Evolutionary conservation across 2,797 vertebrate species (phyloP).

Genomic region (Micromesistius poutassou): DNA sequence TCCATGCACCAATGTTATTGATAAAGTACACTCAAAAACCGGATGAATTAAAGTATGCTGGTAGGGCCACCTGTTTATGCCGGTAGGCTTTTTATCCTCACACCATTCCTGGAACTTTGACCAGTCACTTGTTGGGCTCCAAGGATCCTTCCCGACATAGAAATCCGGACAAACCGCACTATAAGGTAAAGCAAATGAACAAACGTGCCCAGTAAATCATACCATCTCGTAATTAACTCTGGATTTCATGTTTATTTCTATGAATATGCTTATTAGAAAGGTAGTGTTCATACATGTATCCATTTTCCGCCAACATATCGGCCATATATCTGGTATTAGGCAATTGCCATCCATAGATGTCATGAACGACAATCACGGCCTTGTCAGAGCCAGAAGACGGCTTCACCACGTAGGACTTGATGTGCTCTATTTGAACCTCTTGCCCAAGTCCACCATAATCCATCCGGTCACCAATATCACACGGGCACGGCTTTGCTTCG

Average conservation of each 20-base stretch:
- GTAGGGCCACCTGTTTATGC: constrained; percentile 74
- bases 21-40: not conserved
- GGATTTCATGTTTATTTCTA: not conserved
- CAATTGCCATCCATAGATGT: constrained; percentile 87
- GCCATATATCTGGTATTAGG: constrained; percentile 90
- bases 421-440: constrained; percentile 84
- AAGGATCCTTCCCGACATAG: constrained; percentile 75
- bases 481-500: constrained; percentile 82
- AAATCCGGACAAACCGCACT: constrained; percentile 80
- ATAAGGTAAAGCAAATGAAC: constrained; percentile 13
- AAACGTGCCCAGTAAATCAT: not conserved
- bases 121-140: constrained; percentile 71
- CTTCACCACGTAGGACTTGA: constrained; percentile 80
- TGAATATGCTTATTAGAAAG: not conserved
- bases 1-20: not conserved
- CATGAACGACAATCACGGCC: constrained; percentile 86
- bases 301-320: constrained; percentile 85
- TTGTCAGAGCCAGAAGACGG: constrained; percentile 73
- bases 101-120: constrained; percentile 75
- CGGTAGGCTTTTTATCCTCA: constrained; percentile 70
- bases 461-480: constrained; percentile 80
- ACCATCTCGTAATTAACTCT: not conserved
- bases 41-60: not conserved
- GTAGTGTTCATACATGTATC: constrained; percentile 77
- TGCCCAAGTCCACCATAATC: constrained; percentile 81